Evolutionary conservation across 2,113 vertebrate genomes (phyloP), one percentile per base, ranked within the genome.

Genomic region (Colius striatus): DNA sequence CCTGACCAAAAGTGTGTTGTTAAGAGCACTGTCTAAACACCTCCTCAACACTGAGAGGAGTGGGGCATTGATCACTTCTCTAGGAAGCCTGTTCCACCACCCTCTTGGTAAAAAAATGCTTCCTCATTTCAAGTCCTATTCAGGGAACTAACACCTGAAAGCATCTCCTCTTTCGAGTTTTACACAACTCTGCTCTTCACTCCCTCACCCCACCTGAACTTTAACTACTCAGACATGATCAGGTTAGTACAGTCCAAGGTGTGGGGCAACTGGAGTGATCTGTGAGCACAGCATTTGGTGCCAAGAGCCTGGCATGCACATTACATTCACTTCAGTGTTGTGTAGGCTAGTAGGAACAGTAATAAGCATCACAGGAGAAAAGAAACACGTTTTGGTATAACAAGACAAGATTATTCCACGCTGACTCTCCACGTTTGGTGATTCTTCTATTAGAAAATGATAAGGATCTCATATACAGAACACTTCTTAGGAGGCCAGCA

Each of bases 181-280:
- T 21, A 48, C 9, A 38, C 20, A 36, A 14, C 7, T 50, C 38
- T 67, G 16, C 34, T 68, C 32, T 55, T 73, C 23, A 16, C 16
- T n/a, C 22, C 20, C n/a, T 53, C 25, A 32, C 48, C 12, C 17
- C 13, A 43, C 10, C 34, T 19, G 7, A 12, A 57, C 34, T 41
- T 77, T 16, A 54, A 66, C 36, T 47, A 60, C 23, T 30, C 30
- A 30, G 30, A 67, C 55, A 48, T 0, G 1, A 41, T 10, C 34
- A 43, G 30, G 22, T 43, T 48, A 38, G 26, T 8, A 19, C 23
- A 61, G 34, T 36, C 15, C 55, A 72, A 34, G 22, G 0, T 0
- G 1, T 0, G 1, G 9, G 11, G 18, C n/a, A 29, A 19, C 29
- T 15, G 11, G 14, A 58, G 38, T 20, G 10, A 54, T 4, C 30